These are phyloP conservation scores for Platichthys flesus DNA, from an alignment of 2,113 vertebrate genomes.

Conservation along the genomic window DNA sequence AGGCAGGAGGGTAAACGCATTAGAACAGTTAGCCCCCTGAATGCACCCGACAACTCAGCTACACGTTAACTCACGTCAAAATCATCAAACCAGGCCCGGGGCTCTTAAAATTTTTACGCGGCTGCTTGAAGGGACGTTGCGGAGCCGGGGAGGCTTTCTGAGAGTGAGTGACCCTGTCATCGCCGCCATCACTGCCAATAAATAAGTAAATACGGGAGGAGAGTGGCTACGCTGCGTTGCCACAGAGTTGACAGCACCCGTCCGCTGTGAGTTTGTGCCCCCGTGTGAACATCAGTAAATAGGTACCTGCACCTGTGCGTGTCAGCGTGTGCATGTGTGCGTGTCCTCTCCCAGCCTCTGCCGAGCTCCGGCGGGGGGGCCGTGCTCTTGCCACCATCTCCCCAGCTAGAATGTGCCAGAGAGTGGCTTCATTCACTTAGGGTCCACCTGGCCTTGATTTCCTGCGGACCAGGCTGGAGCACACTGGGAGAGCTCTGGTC, in stretches of 20 bases:
- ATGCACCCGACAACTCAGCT: constrained; percentile 81
- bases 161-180: constrained; percentile 80
- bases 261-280: constrained; percentile 28
- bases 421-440: constrained; percentile 76
- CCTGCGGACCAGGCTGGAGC: constrained; percentile 68
- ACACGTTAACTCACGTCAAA: constrained; percentile 78
- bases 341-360: constrained; percentile 30
- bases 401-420: constrained; percentile 75
- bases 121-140: constrained; percentile 65
- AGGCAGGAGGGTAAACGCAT: constrained; percentile 73
- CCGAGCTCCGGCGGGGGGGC: constrained; percentile 55
- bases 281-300: constrained; percentile 56
- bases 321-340: constrained; percentile 3
- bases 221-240: constrained; percentile 54
- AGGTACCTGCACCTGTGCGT: constrained; percentile 54
- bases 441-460: constrained; percentile 79
- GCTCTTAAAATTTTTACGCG: constrained; percentile 79
- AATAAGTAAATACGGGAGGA: constrained; percentile 78
- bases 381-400: constrained; percentile 58
- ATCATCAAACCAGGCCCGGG: constrained; percentile 71
- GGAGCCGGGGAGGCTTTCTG: constrained; percentile 69
- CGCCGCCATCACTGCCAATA: constrained; percentile 71
- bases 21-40: constrained; percentile 82
- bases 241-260: constrained; percentile 65
- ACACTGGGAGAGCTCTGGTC: constrained; percentile 71